Evolutionary conservation across 2,797 vertebrate species (phyloP).

Genomic region (Balearica regulorum): DNA sequence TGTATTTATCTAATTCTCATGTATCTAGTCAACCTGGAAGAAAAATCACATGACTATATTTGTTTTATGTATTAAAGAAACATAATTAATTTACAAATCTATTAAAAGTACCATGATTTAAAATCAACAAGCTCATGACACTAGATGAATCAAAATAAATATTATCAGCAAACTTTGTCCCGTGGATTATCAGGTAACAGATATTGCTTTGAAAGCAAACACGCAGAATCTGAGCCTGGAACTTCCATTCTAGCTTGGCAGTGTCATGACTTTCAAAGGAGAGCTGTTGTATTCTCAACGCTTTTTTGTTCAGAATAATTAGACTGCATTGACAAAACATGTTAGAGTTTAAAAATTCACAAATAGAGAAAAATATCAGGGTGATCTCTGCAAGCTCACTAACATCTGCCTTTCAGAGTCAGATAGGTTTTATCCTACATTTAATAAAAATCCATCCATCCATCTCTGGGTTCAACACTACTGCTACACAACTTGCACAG

Average conservation of each 20-base stretch:
- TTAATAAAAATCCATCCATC: not conserved
- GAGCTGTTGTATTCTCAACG: fast-evolving
- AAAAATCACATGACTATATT: not conserved
- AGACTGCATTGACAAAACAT: not conserved
- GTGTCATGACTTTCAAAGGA: not conserved
- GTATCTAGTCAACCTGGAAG: not conserved
- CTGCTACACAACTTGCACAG: not conserved
- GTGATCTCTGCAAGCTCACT: not conserved
- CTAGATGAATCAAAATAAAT: not conserved
- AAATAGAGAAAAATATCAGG: not conserved
- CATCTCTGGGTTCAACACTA: not conserved
- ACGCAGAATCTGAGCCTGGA: fast-evolving
- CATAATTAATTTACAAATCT: not conserved
- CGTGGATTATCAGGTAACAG: not conserved
- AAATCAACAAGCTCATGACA: not conserved
- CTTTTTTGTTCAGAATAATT: not conserved
- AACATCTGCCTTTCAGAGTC: not conserved
- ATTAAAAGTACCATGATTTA: not conserved
- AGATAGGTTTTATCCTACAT: not conserved
- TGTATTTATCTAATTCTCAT: not conserved
- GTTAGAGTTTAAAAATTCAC: not conserved
- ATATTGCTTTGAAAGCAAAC: not conserved
- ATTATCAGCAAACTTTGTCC: not conserved
- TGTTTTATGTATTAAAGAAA: not conserved
- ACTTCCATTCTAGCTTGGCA: not conserved